A percentile compares a stretch with the other conserved stretches of the same genome.
Evolutionary conservation across 2,797 vertebrate species (phyloP).

Genomic region (Melanotaenia parkinsoni): DNA sequence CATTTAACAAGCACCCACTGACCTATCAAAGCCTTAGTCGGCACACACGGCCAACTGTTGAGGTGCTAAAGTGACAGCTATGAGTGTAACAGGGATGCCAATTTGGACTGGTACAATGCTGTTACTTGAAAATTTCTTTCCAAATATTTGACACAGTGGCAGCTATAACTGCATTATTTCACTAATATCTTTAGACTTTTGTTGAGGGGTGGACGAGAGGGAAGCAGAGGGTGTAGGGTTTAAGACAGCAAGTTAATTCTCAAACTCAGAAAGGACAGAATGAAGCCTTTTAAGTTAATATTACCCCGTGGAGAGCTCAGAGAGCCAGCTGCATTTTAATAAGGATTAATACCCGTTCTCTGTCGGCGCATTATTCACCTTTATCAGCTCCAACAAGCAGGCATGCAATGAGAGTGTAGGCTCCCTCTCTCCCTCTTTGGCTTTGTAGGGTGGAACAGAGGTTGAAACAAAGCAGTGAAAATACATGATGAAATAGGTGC

Average conservation of each 20-base stretch:
- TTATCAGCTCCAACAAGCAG: slow-evolving; percentile 77
- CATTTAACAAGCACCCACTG: slow-evolving; percentile 72
- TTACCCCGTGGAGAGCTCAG: slow-evolving; percentile 73
- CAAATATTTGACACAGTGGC: slow-evolving; percentile 45
- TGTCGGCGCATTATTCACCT: slow-evolving; percentile 78
- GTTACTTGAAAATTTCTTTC: slow-evolving; percentile 50
- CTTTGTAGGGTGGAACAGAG: slow-evolving; percentile 71
- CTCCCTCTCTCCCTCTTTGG: slow-evolving; percentile 58
- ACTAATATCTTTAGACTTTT: slow-evolving; percentile 29
- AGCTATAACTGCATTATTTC: slow-evolving; percentile 43
- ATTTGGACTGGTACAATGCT: slow-evolving; percentile 45
- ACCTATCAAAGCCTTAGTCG: slow-evolving; percentile 66
- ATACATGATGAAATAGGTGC: slow-evolving; percentile 73
- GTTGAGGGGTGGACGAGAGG: background rate
- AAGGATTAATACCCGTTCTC: slow-evolving; percentile 75
- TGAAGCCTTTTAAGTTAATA: slow-evolving; percentile 82
- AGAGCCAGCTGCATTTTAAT: slow-evolving; percentile 81
- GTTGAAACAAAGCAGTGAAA: slow-evolving; percentile 77
- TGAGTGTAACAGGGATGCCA: slow-evolving; percentile 52
- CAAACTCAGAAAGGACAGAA: slow-evolving; percentile 76
- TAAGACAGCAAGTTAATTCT: slow-evolving; percentile 71
- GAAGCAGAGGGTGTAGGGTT: slow-evolving; percentile 9
- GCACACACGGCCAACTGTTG: slow-evolving; percentile 65
- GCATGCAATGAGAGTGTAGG: slow-evolving; percentile 62
- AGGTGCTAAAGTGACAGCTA: slow-evolving; percentile 64